phyloP scores from a whole-genome alignment of 2,888 invertebrate species.

The Pomacea canaliculata region DNA sequence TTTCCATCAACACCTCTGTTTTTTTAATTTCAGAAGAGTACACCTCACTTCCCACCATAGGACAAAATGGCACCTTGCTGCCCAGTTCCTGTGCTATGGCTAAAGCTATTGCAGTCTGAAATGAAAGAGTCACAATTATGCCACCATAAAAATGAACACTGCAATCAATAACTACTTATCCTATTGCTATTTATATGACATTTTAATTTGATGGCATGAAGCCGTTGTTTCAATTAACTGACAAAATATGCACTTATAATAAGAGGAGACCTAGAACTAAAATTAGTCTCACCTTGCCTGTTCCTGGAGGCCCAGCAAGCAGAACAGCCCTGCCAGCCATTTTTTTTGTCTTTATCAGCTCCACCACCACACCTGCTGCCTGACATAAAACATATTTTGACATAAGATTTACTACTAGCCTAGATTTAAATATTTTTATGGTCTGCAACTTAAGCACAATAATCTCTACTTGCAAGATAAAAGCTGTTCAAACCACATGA shows the following conservation, averaged over 20 bases:
- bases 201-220: no score
- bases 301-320: constrained; percentile 76
- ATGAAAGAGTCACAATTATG: constrained; percentile 19
- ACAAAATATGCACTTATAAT: no score
- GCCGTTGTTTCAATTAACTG: no score
- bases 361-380: constrained; percentile 97
- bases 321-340: constrained; percentile 97
- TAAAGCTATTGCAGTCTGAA: constrained; percentile 91
- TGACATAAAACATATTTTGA: constrained; percentile 67
- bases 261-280: no score
- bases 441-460: no score
- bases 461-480: no score
- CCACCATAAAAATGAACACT: no score
- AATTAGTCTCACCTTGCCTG: constrained; percentile 61
- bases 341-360: constrained; percentile 94
- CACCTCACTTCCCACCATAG: constrained; percentile 81
- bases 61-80: constrained; percentile 82
- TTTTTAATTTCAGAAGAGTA: constrained; percentile 99
- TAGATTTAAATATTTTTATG: no score
- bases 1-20: constrained; percentile 99
- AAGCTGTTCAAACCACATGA: no score
- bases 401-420: background rate
- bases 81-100: constrained; percentile 98
- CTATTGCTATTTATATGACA: no score
- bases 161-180: no score